phyloP scores from a whole-genome alignment of 2,113 vertebrate species.

The Mormoops blainvillei region DNA sequence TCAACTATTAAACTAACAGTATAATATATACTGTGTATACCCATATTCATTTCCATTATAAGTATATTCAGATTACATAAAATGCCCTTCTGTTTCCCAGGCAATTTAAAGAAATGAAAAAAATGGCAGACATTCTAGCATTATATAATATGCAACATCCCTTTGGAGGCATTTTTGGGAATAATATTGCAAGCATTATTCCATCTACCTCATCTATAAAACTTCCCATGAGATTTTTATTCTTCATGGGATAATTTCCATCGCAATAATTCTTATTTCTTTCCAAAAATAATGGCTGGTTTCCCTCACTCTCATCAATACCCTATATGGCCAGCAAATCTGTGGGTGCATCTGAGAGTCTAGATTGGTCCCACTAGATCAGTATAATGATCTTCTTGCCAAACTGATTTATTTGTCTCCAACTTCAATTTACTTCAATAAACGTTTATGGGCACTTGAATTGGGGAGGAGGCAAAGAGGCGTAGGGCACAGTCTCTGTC shows the following conservation, averaged over 20 bases:
- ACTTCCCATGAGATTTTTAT: not conserved
- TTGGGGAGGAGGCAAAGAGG: not conserved
- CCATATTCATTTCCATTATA: not conserved
- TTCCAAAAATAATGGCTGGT: conserved; percentile 41
- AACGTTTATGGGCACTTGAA: not conserved
- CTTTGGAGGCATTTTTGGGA: conserved; percentile 18
- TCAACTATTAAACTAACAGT: not conserved
- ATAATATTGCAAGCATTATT: conserved; percentile 32
- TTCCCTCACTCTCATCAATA: not conserved
- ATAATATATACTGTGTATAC: not conserved
- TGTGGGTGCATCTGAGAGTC: not conserved
- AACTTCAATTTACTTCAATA: not conserved
- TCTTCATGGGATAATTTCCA: conserved; percentile 50
- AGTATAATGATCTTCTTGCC: not conserved
- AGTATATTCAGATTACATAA: conserved; percentile 20
- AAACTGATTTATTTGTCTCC: not conserved
- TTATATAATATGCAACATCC: not conserved
- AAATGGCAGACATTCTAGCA: not conserved
- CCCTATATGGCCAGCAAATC: not conserved
- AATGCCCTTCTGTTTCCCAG: not conserved
- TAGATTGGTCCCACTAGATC: not conserved
- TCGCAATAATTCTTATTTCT: conserved; percentile 49
- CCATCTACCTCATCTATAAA: conserved; percentile 34
- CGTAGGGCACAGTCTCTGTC: not conserved
- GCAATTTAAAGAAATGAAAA: conserved; percentile 29